Percentiles rank a stretch among this genome's conserved stretches.
These are phyloP conservation scores for Elanoides forficatus DNA, from an alignment of 2,113 vertebrate species.

Conservation along the genomic window DNA sequence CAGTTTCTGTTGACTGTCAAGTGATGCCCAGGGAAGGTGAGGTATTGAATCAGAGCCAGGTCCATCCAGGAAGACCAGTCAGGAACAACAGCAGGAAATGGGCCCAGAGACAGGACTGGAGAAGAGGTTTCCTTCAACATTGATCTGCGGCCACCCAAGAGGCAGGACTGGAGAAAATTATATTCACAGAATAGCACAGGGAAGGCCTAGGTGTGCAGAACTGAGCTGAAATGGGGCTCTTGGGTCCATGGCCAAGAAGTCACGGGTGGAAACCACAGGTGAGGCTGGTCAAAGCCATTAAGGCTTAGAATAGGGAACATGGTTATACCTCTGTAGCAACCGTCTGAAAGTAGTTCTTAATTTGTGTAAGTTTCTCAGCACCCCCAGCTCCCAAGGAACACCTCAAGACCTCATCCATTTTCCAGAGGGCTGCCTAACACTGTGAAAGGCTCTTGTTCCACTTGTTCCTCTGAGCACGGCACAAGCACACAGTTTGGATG, in stretches of 20 bases:
- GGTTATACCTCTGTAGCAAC: background rate
- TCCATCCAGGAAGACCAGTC: background rate
- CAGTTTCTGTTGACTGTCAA: background rate
- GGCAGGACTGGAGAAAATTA: background rate
- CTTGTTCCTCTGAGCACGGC: background rate
- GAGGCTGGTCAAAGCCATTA: background rate
- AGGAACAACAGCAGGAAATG: background rate
- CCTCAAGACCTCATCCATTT: background rate
- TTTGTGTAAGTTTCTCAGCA: background rate
- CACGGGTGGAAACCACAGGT: background rate
- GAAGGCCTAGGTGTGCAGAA: background rate
- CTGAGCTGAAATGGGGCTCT: background rate
- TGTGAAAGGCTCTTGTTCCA: background rate
- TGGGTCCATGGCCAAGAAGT: background rate
- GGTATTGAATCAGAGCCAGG: background rate
- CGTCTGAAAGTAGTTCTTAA: background rate
- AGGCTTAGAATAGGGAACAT: background rate
- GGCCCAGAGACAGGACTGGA: background rate
- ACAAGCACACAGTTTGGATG: background rate
- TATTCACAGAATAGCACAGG: background rate
- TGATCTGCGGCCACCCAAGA: background rate
- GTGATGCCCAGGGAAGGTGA: background rate
- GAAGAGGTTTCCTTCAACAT: background rate
- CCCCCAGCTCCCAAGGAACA: background rate
- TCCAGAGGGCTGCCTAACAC: background rate